Percentiles rank a stretch among this genome's conserved stretches.
Evolutionary conservation across 1,140 invertebrate genomes (phyloP).

Genomic region (Hormaphis cornu): DNA sequence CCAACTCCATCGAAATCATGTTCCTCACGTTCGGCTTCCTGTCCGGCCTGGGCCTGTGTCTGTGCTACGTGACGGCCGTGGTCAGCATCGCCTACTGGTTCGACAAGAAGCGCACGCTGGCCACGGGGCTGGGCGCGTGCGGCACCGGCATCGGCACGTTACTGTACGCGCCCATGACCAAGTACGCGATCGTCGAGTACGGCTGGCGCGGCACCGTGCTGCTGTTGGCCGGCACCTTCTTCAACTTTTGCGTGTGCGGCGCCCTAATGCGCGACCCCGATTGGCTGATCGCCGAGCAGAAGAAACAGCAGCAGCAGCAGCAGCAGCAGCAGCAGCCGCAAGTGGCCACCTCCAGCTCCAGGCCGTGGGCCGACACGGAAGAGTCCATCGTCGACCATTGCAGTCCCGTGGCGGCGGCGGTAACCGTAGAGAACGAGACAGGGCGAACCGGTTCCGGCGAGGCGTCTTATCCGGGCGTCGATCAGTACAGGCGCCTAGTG

Average conservation of each 20-base stretch:
- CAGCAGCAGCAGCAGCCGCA: not conserved
- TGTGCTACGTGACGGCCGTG: constrained; percentile 80
- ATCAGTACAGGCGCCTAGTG: constrained; percentile 39
- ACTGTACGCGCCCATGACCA: constrained; percentile 78
- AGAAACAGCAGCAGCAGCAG: constrained; percentile 48
- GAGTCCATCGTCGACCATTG: constrained; percentile 29
- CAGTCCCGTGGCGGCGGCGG: not conserved
- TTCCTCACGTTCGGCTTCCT: constrained; percentile 78
- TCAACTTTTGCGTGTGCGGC: constrained; percentile 81
- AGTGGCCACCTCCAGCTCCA: no score
- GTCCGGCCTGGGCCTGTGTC: constrained; percentile 73
- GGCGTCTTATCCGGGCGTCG: not conserved
- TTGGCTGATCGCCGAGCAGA: constrained; percentile 58
- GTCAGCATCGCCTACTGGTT: constrained; percentile 96
- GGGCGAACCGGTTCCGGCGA: not conserved
- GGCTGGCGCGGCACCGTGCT: constrained; percentile 76
- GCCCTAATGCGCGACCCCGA: constrained; percentile 71
- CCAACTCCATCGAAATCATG: constrained; percentile 64
- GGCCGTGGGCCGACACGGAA: constrained; percentile 1
- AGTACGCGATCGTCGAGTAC: constrained; percentile 64
- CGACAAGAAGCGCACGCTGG: constrained; percentile 80
- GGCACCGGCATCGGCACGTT: constrained; percentile 81
- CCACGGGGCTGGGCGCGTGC: constrained; percentile 85
- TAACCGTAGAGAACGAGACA: not conserved
- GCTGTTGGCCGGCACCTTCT: constrained; percentile 70